A percentile compares a stretch with the other conserved stretches of the same genome.
Conservation (phyloP, 2,888 invertebrate genomes). For the Blastobasis adustella region DNA sequence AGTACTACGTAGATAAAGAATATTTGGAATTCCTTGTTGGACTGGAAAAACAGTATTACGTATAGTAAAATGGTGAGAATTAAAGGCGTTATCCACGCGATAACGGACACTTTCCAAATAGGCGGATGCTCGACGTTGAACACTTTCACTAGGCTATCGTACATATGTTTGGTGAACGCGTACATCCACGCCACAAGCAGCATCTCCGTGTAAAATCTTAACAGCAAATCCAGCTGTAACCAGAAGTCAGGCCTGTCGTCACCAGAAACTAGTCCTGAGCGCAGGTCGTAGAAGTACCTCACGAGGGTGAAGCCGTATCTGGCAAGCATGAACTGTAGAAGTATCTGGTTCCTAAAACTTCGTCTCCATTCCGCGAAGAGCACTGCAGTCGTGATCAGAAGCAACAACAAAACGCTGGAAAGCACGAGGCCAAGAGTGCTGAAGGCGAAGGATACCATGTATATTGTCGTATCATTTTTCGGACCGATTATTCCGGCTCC, state of each 20-base stretch:
- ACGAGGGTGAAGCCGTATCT: constrained; percentile 42
- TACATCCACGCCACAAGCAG: constrained; percentile 53
- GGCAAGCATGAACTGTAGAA: constrained; percentile 53
- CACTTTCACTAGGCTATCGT: constrained; percentile 47
- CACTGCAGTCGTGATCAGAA: constrained; percentile 43
- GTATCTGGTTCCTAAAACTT: constrained; percentile 51
- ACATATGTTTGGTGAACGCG: constrained; percentile 51
- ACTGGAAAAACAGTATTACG: constrained; percentile 14
- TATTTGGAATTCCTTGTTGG: constrained; percentile 13
- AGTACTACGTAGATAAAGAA: constrained; percentile 32
- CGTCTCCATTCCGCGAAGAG: constrained; percentile 53
- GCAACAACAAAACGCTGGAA: constrained; percentile 32
- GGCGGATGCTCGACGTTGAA: constrained; percentile 26
- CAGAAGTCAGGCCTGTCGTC: constrained; percentile 9
- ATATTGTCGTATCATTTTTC: too few relatives aligned
- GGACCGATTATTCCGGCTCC: too few relatives aligned
- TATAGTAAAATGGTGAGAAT: constrained; percentile 22
- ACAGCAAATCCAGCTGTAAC: constrained; percentile 23
- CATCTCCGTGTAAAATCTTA: constrained; percentile 43
- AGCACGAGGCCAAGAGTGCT: constrained; percentile 43
- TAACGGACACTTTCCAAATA: constrained; percentile 35
- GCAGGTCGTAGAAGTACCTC: constrained; percentile 35
- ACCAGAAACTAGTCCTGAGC: constrained; percentile 16
- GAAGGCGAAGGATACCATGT: not conserved
- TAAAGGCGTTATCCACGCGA: constrained; percentile 40